Evolutionary conservation across 2,888 invertebrate species (phyloP), one percentile per base, ranked within the genome.

Genomic region (Metellina segmentata): DNA sequence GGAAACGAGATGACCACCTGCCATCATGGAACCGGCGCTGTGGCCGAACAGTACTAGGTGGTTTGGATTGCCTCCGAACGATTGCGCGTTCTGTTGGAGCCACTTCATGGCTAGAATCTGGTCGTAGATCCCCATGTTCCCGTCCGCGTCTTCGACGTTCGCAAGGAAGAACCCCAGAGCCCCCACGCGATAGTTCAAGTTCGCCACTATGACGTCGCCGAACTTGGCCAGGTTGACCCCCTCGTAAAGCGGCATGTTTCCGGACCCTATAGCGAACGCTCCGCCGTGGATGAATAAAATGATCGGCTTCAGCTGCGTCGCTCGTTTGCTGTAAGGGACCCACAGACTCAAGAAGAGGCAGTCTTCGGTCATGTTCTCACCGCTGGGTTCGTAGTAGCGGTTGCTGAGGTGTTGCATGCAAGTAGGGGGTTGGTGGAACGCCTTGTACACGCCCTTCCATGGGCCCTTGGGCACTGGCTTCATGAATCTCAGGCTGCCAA

Each of bases 401-500:
- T 83, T 7, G 0, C 81, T 85, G 5, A 69, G 51, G 13, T 90
- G 92, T 51, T 93, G 93, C 0, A 83, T 70, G 78, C 93, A 93
- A 7, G 92, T 74, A n/a, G 86, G 83, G 13, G 89, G 81, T 34
- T 78, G 51, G n/a, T 13, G 20, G 0, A 85, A 85, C 1, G 92
- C 93, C 81, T 91, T 82, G 52, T 71, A 88, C 11, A 93, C 87
- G 11, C 86, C 92, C 11, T 11, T n/a, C 92, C 93, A 93, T 0
- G 93, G 75, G 11, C 78, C 81, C 9, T 88, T 90, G 4, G 92
- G 85, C 11, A 90, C 81, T 6, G 93, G 93, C 61, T 81, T 89
- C 1, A 19, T 69, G 48, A 93, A 93, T 79, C 93, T 92, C 85
- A 94, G 91, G 75, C 94, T 93, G 4, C 95, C 95, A 49, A 95